Evolutionary conservation across 53 echinoderm and acorn worm genomes (phyloP), one percentile per base, ranked within the genome.

Genomic region (Zoroaster sp.): DNA sequence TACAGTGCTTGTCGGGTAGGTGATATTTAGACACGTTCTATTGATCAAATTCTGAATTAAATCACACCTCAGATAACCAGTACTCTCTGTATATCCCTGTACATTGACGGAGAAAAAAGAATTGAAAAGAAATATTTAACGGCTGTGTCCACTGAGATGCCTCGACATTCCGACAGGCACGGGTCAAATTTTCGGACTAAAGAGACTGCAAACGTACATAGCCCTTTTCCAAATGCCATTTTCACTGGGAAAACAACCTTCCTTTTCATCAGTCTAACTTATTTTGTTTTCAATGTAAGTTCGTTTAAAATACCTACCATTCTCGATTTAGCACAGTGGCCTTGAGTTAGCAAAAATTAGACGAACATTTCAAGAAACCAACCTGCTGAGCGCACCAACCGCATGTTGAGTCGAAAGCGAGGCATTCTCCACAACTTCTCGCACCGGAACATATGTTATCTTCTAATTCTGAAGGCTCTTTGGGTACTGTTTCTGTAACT

Each of bases 301-400:
- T n/a, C n/a, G n/a, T n/a, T n/a, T n/a, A n/a, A n/a, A n/a, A n/a
- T n/a, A n/a, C n/a, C n/a, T n/a, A n/a, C n/a, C n/a, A n/a, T n/a
- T n/a, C n/a, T n/a, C n/a, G n/a, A n/a, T n/a, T n/a, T n/a, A n/a
- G n/a, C n/a, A n/a, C n/a, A n/a, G n/a, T n/a, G n/a, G n/a, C n/a
- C n/a, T n/a, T n/a, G n/a, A n/a, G n/a, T n/a, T n/a, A n/a, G n/a
- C n/a, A n/a, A n/a, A n/a, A n/a, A n/a, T n/a, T n/a, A n/a, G n/a
- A n/a, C n/a, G n/a, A 73, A 35, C 1, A 73, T n/a, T 35, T 36
- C n/a, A 1, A 15, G 10, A 25, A 73, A 55, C 36, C 25, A 51
- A 97, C 97, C 72, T 77, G 79, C 33, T 87, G 81, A 17, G 80
- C 88, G 41, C 97, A 97, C 97, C 97, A 97, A n/a, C 90, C 97